Conservation (phyloP, 2,797 vertebrate species). For the Erpetoichthys calabaricus region DNA sequence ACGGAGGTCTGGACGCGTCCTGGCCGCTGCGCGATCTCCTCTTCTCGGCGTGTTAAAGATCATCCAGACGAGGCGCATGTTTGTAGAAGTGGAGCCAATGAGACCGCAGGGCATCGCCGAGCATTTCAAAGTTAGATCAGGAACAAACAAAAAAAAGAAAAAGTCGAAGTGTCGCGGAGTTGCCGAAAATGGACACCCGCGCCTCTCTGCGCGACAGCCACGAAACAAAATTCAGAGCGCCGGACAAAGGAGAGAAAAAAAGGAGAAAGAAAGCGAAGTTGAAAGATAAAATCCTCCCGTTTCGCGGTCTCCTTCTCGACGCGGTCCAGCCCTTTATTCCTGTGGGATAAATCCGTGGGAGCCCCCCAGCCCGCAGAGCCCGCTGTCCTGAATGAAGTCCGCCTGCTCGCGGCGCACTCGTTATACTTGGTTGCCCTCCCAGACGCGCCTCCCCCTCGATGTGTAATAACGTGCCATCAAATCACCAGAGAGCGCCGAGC, state of each 20-base stretch:
- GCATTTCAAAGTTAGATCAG: too few relatives aligned
- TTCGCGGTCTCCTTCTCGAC: conserved; percentile 13
- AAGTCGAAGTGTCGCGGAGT: too few relatives aligned
- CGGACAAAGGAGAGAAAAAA: too few relatives aligned
- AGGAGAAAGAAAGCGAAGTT: too few relatives aligned
- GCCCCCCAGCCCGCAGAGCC: conserved; percentile 48
- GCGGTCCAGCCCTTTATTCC: conserved; percentile 22
- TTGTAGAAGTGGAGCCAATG: conserved; percentile 10
- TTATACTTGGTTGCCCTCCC: conserved; percentile 37
- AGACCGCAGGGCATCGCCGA: too few relatives aligned
- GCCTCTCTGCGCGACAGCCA: too few relatives aligned
- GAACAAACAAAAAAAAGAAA: too few relatives aligned
- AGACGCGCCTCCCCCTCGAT: conserved; percentile 47
- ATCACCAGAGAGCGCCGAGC: conserved; percentile 34
- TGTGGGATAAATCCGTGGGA: conserved; percentile 24
- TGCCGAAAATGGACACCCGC: too few relatives aligned
- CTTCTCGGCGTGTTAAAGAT: conserved; percentile 5
- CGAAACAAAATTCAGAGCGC: too few relatives aligned
- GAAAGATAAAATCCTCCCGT: conserved; percentile 5
- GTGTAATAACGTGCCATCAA: conserved; percentile 33
- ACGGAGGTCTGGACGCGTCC: conserved; percentile 23
- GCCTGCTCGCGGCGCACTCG: conserved; percentile 33
- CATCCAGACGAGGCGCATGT: conserved; percentile 12
- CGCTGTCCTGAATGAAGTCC: conserved; percentile 41
- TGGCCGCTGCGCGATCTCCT: too few relatives aligned